A percentile compares a stretch with the other conserved stretches of the same genome.
Evolutionary conservation across 2,888 invertebrate species (phyloP).

Genomic region (Geophilus truncorum): DNA sequence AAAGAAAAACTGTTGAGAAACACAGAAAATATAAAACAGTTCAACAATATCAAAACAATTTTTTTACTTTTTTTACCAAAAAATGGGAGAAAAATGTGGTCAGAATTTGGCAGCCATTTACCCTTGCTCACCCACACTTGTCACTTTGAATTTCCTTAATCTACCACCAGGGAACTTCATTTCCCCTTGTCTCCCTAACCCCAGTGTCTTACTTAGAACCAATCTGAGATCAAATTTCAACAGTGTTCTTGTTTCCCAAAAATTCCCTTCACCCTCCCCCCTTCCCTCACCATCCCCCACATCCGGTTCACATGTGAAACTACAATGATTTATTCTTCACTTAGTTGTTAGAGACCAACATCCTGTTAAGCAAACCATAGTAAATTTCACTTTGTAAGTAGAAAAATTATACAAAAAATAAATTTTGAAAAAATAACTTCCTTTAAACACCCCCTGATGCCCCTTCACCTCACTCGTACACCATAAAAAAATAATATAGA

Average conservation of each 20-base stretch:
- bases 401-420: not conserved
- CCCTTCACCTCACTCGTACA: not conserved
- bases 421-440: not conserved
- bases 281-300: not conserved
- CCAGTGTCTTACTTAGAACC: slow-evolving; percentile 17
- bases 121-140: not conserved
- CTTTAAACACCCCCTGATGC: not conserved
- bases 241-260: slow-evolving; percentile 27
- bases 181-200: slow-evolving; percentile 27
- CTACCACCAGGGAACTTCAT: slow-evolving; percentile 1
- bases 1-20: too few relatives aligned
- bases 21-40: too few relatives aligned
- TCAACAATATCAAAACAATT: too few relatives aligned
- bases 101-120: not conserved
- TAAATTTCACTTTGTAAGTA: not conserved
- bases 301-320: slow-evolving; percentile 23
- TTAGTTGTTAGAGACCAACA: slow-evolving; percentile 3
- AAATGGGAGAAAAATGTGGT: too few relatives aligned
- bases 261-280: not conserved
- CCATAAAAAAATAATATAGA: not conserved
- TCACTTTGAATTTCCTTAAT: slow-evolving; percentile 21
- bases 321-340: slow-evolving; percentile 27
- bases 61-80: too few relatives aligned
- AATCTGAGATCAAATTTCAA: slow-evolving; percentile 22
- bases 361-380: slow-evolving; percentile 1